Conservation (phyloP, 2,113 vertebrate genomes). For the Perca flavescens region DNA sequence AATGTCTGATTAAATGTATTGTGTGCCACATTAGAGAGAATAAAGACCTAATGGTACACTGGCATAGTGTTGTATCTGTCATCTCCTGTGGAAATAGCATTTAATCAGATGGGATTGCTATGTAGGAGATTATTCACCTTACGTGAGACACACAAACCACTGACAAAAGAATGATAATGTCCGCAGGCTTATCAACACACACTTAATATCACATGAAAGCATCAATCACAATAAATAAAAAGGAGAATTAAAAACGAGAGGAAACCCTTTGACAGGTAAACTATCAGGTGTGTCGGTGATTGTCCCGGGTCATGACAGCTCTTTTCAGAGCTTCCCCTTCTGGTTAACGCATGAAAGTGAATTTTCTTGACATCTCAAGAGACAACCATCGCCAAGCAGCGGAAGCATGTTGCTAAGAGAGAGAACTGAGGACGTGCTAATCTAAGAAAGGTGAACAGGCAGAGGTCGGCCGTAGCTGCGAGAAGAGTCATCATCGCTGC, state of each 20-base stretch:
- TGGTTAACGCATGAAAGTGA: conserved; percentile 61
- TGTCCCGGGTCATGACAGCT: conserved; percentile 60
- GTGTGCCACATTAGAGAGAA: conserved; percentile 15
- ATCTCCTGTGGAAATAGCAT: conserved; percentile 1
- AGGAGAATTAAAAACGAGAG: conserved; percentile 51
- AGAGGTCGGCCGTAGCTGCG: conserved; percentile 53
- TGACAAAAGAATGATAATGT: conserved; percentile 15
- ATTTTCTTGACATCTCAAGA: conserved; percentile 63
- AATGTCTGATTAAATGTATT: background rate
- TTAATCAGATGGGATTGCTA: conserved; percentile 52
- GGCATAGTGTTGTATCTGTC: background rate
- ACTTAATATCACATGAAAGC: conserved; percentile 41
- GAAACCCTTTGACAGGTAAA: conserved; percentile 61
- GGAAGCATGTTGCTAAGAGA: conserved; percentile 43
- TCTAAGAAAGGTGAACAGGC: conserved; percentile 22
- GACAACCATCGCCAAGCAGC: conserved; percentile 55
- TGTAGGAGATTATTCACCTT: conserved; percentile 7
- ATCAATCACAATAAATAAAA: conserved; percentile 18
- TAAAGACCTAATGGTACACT: background rate
- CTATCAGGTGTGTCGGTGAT: conserved; percentile 48
- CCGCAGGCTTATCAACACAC: conserved; percentile 27
- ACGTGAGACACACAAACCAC: background rate
- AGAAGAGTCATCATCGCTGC: conserved; percentile 48
- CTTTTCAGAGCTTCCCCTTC: conserved; percentile 58
- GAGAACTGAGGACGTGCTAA: conserved; percentile 44